Percentiles rank a stretch among this genome's conserved stretches.
Evolutionary conservation across 2,888 invertebrate species (phyloP).

Genomic region (Hypsopygia costalis): DNA sequence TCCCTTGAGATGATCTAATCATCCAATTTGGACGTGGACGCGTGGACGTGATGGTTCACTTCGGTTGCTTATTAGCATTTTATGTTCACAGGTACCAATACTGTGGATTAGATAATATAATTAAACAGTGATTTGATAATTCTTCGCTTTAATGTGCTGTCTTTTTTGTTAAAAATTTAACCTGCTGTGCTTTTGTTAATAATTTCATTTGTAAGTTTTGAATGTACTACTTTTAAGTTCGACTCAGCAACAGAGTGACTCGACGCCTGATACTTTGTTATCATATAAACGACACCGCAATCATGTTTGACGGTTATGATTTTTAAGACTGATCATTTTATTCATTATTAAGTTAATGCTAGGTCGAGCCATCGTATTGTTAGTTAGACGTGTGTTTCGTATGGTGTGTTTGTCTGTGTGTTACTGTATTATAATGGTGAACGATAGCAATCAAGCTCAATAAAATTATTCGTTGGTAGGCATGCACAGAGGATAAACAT

Average conservation of each 20-base stretch:
- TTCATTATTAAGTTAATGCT: slow-evolving; percentile 74
- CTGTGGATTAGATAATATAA: slow-evolving; percentile 41
- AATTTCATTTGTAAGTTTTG: slow-evolving; percentile 59
- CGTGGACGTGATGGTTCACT: slow-evolving; percentile 24
- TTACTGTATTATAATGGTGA: slow-evolving; percentile 20
- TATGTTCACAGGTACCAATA: slow-evolving; percentile 34
- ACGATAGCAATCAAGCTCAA: neutral
- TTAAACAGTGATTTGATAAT: slow-evolving; percentile 47
- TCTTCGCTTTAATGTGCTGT: slow-evolving; percentile 60
- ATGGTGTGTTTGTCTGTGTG: slow-evolving; percentile 53
- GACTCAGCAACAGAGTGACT: slow-evolving; percentile 74
- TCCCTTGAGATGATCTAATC: slow-evolving; percentile 43
- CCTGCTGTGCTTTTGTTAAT: slow-evolving; percentile 71
- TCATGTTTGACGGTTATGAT: slow-evolving; percentile 50
- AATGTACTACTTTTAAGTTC: slow-evolving; percentile 59
- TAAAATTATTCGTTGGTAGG: too few species aligned
- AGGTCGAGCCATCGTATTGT: slow-evolving; percentile 66
- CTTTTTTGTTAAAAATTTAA: slow-evolving; percentile 57
- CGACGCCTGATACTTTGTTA: slow-evolving; percentile 35
- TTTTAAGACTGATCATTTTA: slow-evolving; percentile 78
- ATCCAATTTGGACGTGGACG: slow-evolving; percentile 12
- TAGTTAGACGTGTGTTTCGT: slow-evolving; percentile 51
- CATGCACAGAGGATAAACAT: too few species aligned
- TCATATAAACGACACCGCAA: slow-evolving; percentile 51
- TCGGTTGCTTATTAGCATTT: slow-evolving; percentile 28